These are phyloP conservation scores for Ciconia maguari DNA, from an alignment of 2,113 vertebrate species.

Conservation along the genomic window DNA sequence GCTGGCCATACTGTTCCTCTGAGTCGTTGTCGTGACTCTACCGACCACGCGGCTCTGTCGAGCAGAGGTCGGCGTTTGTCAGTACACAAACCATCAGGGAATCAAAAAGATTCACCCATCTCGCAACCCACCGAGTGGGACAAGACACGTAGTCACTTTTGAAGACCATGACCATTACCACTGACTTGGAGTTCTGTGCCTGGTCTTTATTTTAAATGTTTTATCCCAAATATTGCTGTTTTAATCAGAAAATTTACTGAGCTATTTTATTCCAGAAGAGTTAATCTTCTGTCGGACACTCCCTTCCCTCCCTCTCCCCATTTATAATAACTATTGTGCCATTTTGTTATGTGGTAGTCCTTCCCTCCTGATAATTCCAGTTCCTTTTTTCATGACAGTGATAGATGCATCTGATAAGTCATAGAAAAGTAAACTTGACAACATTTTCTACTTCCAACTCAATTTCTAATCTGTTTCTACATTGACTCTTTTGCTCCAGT, in stretches of 20 bases:
- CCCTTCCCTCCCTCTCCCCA: not conserved
- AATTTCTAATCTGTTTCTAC: constrained; percentile 39
- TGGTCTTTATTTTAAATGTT: not conserved
- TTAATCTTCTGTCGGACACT: not conserved
- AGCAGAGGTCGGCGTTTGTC: no score
- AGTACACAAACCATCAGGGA: no score
- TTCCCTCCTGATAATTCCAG: not conserved
- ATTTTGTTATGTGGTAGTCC: not conserved
- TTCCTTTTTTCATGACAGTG: not conserved
- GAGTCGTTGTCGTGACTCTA: no score
- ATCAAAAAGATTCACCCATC: no score
- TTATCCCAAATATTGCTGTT: not conserved
- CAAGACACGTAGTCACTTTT: not conserved
- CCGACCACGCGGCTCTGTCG: no score
- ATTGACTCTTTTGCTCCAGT: constrained; percentile 35
- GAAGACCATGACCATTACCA: not conserved
- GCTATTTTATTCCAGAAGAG: not conserved
- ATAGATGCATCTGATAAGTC: not conserved
- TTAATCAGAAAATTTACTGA: not conserved
- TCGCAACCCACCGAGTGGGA: no score
- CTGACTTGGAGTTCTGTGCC: not conserved
- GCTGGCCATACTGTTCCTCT: no score
- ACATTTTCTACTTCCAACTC: not conserved
- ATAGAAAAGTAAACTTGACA: constrained; percentile 32
- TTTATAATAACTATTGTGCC: not conserved